Percentiles rank a stretch among this genome's conserved stretches.
phyloP scores from a whole-genome alignment of 2,888 invertebrate genomes.

The Drosophila pegasa region DNA sequence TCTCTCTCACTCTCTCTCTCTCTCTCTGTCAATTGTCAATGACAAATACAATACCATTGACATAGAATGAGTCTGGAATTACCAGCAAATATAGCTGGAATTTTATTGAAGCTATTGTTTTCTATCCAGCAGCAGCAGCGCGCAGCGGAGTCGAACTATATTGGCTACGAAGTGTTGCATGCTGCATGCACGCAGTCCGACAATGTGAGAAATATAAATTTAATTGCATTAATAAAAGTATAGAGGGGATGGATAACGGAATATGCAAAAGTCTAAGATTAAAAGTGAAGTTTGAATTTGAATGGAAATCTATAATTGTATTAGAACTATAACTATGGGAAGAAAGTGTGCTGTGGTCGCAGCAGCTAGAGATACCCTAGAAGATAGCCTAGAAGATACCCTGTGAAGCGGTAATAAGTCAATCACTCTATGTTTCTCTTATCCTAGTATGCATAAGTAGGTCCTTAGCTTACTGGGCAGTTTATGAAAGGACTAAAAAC shows the following conservation, averaged over 20 bases:
- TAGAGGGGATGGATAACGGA: neutral
- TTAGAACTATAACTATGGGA: too few species aligned
- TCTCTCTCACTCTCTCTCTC: neutral
- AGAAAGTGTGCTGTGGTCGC: too few species aligned
- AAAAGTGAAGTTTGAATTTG: too few species aligned
- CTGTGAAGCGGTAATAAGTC: too few species aligned
- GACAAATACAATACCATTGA: conserved; percentile 40
- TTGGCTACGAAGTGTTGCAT: neutral
- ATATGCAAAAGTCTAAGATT: neutral
- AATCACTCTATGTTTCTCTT: too few species aligned
- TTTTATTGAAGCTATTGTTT: conserved; percentile 34
- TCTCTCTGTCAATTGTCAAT: conserved; percentile 39
- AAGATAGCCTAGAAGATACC: too few species aligned
- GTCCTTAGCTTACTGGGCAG: too few species aligned
- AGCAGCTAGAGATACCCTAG: too few species aligned
- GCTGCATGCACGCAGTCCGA: neutral
- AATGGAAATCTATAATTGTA: too few species aligned
- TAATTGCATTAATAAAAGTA: neutral
- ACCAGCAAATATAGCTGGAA: conserved; percentile 54
- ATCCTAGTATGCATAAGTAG: too few species aligned
- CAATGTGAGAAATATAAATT: neutral
- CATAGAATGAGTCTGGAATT: conserved; percentile 63
- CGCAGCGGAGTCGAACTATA: neutral
- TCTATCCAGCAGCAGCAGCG: neutral
- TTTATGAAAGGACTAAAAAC: too few species aligned